Conservation (phyloP, 2,797 vertebrate genomes). For the Buceros bicornis region DNA sequence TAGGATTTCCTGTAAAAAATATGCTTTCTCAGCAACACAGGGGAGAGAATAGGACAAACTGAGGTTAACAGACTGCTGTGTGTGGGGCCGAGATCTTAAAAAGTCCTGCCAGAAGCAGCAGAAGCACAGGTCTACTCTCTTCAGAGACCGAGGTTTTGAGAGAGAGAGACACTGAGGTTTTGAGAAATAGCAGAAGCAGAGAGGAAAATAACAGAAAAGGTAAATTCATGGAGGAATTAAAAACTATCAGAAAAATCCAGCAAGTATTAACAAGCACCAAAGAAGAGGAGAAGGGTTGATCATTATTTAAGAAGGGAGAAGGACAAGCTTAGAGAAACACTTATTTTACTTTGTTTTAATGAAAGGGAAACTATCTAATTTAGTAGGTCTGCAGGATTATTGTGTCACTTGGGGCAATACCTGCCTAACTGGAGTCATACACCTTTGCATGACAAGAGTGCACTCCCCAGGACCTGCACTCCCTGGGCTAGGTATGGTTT, state of each 20-base stretch:
- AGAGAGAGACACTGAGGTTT: background rate
- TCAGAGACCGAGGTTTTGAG: background rate
- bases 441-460: background rate
- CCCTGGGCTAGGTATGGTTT: background rate
- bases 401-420: background rate
- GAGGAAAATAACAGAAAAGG: background rate
- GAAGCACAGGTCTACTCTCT: background rate
- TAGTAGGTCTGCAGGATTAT: background rate
- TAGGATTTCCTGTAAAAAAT: background rate
- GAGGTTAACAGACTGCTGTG: background rate
- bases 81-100: background rate
- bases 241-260: background rate
- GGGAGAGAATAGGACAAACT: background rate
- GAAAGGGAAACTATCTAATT: background rate
- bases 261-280: background rate
- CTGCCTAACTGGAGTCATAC: background rate
- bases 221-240: background rate
- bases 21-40: background rate
- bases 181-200: background rate
- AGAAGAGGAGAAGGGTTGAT: background rate
- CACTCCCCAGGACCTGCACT: fast-evolving
- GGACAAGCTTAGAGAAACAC: background rate
- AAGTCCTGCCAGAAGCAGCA: background rate
- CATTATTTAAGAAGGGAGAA: background rate
- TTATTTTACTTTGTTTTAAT: background rate